Base-by-base conservation (phyloP, 2,113 vertebrate genomes). In the Vulpes ferrilata region DNA sequence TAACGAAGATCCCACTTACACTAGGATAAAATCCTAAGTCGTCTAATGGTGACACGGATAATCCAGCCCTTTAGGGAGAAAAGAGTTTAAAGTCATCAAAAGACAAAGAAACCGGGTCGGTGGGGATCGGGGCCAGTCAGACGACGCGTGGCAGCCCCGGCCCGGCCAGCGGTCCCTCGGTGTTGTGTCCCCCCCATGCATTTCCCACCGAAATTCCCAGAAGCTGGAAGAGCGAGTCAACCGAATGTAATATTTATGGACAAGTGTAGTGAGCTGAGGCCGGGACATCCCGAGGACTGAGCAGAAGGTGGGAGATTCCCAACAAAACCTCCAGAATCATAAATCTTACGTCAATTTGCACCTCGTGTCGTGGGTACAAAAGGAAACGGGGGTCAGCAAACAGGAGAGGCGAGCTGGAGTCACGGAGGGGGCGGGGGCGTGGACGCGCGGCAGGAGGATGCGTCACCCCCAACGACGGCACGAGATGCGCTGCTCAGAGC, bases 141-240 rank as follows among this genome's bases (percentile, higher is more conserved):
- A 43, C 4, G 43, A 43, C 43, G 43, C 43, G 51, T 17, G 2
- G 23, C 4, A 30, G 15, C 12, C 30, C 7, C 4, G 15, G 2
- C 16, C 15, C 27, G 11, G 5, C 16, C 27, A 53, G 5, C 1
- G 48, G 15, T 11, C 51, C 38, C 48, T 79, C 17, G 2, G 16
- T 51, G 7, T 16, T 4, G 15, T 53, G 55, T 11, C 30, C 1
- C 0, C 35, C 35, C 35, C 35, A 11, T 11, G 27, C 2, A 1
- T 48, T 48, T 48, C 48, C 43, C 73, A 16, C 12, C 38, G 27
- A 73, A 73, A 25, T 25, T 74, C 73, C 38, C 25, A 48, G 5
- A 23, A 76, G 73, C 19, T 30, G 43, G 25, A 27, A 51, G 43
- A 51, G 48, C 30, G 4, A 8, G 16, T 15, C 43, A 76, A 51